A percentile compares a stretch with the other conserved stretches of the same genome.
Evolutionary conservation across 2,113 vertebrate genomes (phyloP).

Genomic region (Canis aureus): DNA sequence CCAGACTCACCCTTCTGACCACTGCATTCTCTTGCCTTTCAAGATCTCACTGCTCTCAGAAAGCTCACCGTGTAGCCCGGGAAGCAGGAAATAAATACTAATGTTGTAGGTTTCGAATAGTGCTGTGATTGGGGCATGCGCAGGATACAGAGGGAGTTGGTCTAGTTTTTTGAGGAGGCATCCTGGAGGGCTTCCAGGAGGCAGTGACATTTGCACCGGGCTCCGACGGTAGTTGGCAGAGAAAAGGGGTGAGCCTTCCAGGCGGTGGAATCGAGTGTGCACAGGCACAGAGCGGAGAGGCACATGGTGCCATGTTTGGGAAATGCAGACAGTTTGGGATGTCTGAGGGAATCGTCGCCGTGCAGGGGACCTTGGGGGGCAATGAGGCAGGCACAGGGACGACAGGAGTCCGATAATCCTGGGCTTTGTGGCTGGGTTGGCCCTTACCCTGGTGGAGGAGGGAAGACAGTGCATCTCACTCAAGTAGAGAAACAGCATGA

Average conservation of each 20-base stretch:
- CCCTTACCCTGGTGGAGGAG: no score
- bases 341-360: background rate
- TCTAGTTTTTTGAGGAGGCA: background rate
- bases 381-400: rapidly evolving
- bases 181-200: background rate
- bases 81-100: background rate
- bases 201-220: background rate
- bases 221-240: background rate
- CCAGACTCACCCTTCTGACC: background rate
- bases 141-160: background rate
- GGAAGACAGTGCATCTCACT: background rate
- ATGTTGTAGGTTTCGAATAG: rapidly evolving
- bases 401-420: background rate
- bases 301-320: background rate
- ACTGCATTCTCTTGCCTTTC: background rate
- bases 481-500: background rate
- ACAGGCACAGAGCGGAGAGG: background rate
- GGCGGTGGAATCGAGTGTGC: rapidly evolving
- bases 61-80: background rate
- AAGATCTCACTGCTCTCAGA: background rate
- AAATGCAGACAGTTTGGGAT: background rate
- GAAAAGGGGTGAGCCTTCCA: background rate
- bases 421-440: background rate
- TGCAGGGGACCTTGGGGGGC: background rate
- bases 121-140: rapidly evolving